Evolutionary conservation across 2,113 vertebrate species (phyloP).

Genomic region (Manacus vitellinus): DNA sequence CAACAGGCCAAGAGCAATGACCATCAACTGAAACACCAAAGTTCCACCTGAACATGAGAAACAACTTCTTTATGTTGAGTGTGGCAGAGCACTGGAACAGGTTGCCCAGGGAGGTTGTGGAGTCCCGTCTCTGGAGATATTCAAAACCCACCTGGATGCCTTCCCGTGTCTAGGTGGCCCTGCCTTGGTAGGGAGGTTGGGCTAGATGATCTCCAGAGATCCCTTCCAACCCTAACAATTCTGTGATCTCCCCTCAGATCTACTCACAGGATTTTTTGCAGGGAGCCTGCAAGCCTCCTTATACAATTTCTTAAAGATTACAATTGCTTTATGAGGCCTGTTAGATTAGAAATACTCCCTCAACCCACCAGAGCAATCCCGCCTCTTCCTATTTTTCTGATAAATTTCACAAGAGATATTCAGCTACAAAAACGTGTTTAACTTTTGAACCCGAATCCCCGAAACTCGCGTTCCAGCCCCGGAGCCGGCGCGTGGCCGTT

Average conservation of each 20-base stretch:
- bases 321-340: background rate
- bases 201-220: background rate
- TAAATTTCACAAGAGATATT: background rate
- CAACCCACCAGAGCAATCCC: background rate
- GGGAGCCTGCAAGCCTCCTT: background rate
- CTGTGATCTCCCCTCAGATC: background rate
- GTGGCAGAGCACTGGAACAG: background rate
- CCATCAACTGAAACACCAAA: background rate
- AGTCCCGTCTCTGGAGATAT: background rate
- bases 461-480: background rate
- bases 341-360: background rate
- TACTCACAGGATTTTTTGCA: background rate
- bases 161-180: background rate
- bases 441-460: accelerated
- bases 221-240: background rate
- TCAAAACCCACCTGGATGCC: background rate
- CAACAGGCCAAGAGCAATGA: background rate
- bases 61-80: background rate
- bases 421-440: background rate
- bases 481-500: background rate
- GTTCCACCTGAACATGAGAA: background rate
- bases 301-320: background rate
- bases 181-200: background rate
- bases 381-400: background rate
- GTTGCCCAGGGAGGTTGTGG: too few species aligned